phyloP scores from a whole-genome alignment of 2,888 invertebrate genomes.

The Mythimna impura region DNA sequence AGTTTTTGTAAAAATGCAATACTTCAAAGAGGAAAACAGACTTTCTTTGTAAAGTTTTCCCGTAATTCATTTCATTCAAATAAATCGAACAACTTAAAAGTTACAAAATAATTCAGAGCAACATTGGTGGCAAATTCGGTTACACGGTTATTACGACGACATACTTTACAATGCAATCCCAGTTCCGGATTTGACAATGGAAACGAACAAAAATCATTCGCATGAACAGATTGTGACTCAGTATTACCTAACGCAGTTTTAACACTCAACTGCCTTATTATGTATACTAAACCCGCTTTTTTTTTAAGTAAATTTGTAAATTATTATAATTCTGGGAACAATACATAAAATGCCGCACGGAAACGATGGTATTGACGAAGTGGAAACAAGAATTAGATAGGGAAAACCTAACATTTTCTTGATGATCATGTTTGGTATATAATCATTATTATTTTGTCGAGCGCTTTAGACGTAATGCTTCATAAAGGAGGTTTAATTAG shows the following conservation, averaged over 20 bases:
- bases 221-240: conserved; percentile 48
- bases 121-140: background rate
- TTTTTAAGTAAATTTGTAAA: conserved; percentile 34
- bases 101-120: background rate
- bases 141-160: background rate
- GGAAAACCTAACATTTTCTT: conserved; percentile 37
- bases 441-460: background rate
- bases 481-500: too few species aligned
- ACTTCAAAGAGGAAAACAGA: too few species aligned
- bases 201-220: conserved; percentile 23
- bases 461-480: too few species aligned
- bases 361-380: background rate
- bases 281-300: conserved; percentile 38
- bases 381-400: conserved; percentile 19
- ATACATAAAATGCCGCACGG: conserved; percentile 30
- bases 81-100: too few species aligned
- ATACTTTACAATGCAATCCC: background rate
- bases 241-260: conserved; percentile 52
- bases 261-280: conserved; percentile 41
- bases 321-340: conserved; percentile 22
- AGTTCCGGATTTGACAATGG: conserved; percentile 39
- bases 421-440: conserved; percentile 13
- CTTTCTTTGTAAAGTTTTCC: background rate
- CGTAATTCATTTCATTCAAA: background rate
- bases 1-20: too few species aligned